phyloP scores from a whole-genome alignment of 2,888 invertebrate species.

The Mantis religiosa region DNA sequence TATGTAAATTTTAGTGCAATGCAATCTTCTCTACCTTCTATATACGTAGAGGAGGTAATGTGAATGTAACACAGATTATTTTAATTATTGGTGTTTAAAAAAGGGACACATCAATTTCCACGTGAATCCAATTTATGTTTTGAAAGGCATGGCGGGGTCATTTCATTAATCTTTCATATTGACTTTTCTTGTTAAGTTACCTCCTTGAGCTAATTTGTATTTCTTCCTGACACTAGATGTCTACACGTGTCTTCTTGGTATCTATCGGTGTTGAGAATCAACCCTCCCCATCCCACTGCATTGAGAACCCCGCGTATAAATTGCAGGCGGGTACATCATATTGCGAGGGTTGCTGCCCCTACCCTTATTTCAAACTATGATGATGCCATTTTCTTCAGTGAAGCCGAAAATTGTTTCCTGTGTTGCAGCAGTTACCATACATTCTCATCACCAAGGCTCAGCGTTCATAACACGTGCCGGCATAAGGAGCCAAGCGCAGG shows the following conservation, averaged over 20 bases:
- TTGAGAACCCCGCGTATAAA: neutral
- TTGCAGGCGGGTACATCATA: neutral
- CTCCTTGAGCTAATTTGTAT: too few relatives aligned
- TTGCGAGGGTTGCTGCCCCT: neutral
- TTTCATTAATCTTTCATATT: too few relatives aligned
- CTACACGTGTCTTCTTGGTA: neutral
- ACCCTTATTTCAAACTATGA: neutral
- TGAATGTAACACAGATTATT: too few relatives aligned
- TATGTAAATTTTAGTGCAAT: too few relatives aligned
- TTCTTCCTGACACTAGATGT: too few relatives aligned
- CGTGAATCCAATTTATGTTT: too few relatives aligned
- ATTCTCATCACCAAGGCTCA: neutral
- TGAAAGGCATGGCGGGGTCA: too few relatives aligned
- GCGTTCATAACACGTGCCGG: neutral
- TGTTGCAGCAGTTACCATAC: neutral
- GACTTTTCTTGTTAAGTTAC: too few relatives aligned
- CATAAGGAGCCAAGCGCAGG: neutral
- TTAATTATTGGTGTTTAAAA: too few relatives aligned
- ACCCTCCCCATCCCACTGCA: neutral
- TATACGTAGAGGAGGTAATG: too few relatives aligned
- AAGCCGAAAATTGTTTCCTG: conserved; percentile 8
- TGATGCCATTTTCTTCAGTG: neutral
- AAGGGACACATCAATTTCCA: too few relatives aligned
- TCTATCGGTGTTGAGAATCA: neutral
- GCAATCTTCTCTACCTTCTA: too few relatives aligned